phyloP scores from a whole-genome alignment of 2,888 invertebrate species.

The Anticlea derivata region DNA sequence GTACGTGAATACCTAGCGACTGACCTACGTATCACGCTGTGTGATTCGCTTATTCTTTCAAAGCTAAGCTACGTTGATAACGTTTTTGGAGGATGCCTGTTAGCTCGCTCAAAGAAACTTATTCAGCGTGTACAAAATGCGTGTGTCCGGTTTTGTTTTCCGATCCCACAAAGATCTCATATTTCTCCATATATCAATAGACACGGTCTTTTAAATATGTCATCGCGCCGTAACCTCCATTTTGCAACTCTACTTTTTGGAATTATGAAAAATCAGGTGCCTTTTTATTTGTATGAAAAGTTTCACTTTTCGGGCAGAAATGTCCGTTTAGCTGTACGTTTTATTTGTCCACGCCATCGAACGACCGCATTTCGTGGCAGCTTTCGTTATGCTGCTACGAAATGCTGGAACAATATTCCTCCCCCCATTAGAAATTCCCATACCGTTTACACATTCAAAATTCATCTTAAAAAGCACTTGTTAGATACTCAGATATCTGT shows the following conservation, averaged over 20 bases:
- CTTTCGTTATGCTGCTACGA: no score
- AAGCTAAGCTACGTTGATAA: slow-evolving; percentile 20
- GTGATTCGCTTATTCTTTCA: slow-evolving; percentile 20
- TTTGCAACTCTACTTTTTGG: neutral
- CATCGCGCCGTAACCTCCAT: neutral
- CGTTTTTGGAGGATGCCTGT: slow-evolving; percentile 17
- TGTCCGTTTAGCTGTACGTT: no score
- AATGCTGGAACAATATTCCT: no score
- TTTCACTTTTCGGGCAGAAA: no score
- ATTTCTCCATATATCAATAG: neutral
- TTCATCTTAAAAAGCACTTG: no score
- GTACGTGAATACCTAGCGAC: slow-evolving; percentile 7
- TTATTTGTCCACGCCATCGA: no score
- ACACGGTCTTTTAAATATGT: slow-evolving; percentile 6
- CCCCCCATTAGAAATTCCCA: no score
- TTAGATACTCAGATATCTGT: no score
- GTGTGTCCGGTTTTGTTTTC: slow-evolving; percentile 25
- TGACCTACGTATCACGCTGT: slow-evolving; percentile 1
- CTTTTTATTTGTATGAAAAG: no score
- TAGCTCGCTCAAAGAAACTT: neutral
- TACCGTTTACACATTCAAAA: no score
- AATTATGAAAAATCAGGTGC: neutral
- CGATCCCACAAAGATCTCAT: neutral
- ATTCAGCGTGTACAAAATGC: slow-evolving; percentile 26
- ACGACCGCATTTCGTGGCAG: neutral